These are phyloP conservation scores for Chaetodon auriga DNA, from an alignment of 2,113 vertebrate species.

Conservation along the genomic window DNA sequence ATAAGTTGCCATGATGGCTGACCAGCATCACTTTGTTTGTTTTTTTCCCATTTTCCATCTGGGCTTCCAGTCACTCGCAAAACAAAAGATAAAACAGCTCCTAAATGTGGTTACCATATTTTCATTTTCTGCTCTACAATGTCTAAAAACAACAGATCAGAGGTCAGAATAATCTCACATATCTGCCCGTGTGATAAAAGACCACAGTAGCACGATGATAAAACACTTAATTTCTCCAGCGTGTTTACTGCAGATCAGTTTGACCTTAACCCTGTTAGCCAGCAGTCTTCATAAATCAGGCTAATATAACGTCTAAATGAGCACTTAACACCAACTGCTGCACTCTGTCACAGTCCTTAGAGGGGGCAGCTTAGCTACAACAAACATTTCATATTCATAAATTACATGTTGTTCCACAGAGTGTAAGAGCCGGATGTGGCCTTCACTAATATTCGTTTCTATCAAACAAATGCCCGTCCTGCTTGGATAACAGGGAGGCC, in stretches of 20 bases:
- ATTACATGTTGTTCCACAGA: neutral
- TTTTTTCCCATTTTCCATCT: neutral
- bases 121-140: neutral
- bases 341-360: neutral
- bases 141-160: neutral
- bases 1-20: neutral
- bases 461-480: neutral
- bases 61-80: neutral
- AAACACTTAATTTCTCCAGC: neutral
- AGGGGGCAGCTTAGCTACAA: constrained; percentile 24
- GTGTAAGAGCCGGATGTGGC: neutral
- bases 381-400: constrained; percentile 22
- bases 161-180: neutral
- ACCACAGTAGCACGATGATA: neutral
- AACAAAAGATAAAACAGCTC: neutral
- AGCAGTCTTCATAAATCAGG: constrained; percentile 5
- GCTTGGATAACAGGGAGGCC: no score
- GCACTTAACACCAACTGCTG: constrained; percentile 18
- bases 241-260: neutral
- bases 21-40: no score
- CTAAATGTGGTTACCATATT: neutral
- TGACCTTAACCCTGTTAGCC: constrained; percentile 27
- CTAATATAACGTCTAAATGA: constrained; percentile 17
- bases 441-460: neutral
- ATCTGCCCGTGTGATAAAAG: neutral